Base-by-base conservation (phyloP, 37 sponge, comb jelly and placozoan species). In the Cladorhizidae sp. region DNA sequence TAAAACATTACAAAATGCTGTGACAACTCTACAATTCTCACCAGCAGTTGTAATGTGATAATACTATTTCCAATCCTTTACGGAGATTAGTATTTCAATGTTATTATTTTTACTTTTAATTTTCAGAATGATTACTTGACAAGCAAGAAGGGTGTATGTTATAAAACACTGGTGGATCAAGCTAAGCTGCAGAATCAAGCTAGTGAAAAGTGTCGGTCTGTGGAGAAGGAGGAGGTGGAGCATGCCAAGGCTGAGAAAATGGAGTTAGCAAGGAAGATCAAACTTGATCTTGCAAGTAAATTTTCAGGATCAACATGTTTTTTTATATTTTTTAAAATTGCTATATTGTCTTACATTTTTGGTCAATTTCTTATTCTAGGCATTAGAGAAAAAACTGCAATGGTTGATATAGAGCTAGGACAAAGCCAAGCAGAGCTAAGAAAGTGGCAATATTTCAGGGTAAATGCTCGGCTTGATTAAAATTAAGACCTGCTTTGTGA, bases 221-320 rank as follows among this genome's bases (percentile, higher is more conserved):
- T 88, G 58, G 75, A 40, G 1, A 29, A 51, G 55, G 86, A 88
- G 25, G 72, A 68, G 12, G 89, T 92, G 40, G 93, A 88, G 28
- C 20, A 64, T 20, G 85, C 86, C 15, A 26, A 79, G 18, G 29
- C 26, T 36, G 85, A 88, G 17, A 88, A 57, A 40, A 51, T 85
- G 23, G 20, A 78, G 18, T 50, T 74, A 17, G 68, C 52, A 32
- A 29, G 45, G 38, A 25, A 72, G 7, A n/a, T 69, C 1, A 41
- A 45, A 14, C 45, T 63, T n/a, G 82, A 80, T n/a, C 54, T 90
- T 1, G 37, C 81, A 75, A 81, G 90, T 89, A 70, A 58, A 67
- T 39, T 14, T 29, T 33, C 31, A 17, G 36, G 25, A n/a, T 23
- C 43, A 50, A 28, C 18, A 22, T 71, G 25, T 42, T 40, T 23